A percentile compares a stretch with the other conserved stretches of the same genome.
Conservation (phyloP, 2,888 invertebrate genomes). For the Cactoblastis cactorum region DNA sequence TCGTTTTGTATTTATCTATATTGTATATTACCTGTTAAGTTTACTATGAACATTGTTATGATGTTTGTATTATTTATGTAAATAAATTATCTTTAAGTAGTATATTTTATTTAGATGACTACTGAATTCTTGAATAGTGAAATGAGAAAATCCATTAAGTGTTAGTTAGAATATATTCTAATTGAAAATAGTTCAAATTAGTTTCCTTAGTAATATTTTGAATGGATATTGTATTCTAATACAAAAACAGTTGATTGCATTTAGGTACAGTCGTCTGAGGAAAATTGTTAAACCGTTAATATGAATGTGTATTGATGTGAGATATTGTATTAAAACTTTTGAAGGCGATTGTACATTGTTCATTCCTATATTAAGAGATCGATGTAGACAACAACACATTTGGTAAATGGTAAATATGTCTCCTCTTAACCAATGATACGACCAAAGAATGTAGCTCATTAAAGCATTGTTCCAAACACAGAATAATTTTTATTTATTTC, state of each 20-base stretch:
- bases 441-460: conserved; percentile 82
- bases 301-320: conserved; percentile 22
- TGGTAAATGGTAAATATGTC: conserved; percentile 47
- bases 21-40: conserved; percentile 72
- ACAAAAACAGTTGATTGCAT: conserved; percentile 42
- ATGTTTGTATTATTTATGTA: conserved; percentile 76
- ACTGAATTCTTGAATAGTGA: conserved; percentile 45
- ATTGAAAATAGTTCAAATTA: conserved; percentile 63
- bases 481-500: conserved; percentile 35
- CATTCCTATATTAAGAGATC: conserved; percentile 51
- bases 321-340: conserved; percentile 19
- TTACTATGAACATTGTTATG: conserved; percentile 65
- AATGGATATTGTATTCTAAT: conserved; percentile 37
- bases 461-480: conserved; percentile 67
- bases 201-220: conserved; percentile 46
- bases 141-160: conserved; percentile 44
- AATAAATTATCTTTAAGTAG: conserved; percentile 61
- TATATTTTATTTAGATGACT: conserved; percentile 51
- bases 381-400: conserved; percentile 31
- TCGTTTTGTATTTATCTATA: conserved; percentile 59
- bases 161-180: conserved; percentile 38
- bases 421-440: conserved; percentile 82
- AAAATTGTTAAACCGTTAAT: conserved; percentile 14
- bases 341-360: conserved; percentile 38
- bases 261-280: conserved; percentile 40